A percentile compares a stretch with the other conserved stretches of the same genome.
Conservation (phyloP, 2,113 vertebrate genomes). For the Chaetops frenatus region DNA sequence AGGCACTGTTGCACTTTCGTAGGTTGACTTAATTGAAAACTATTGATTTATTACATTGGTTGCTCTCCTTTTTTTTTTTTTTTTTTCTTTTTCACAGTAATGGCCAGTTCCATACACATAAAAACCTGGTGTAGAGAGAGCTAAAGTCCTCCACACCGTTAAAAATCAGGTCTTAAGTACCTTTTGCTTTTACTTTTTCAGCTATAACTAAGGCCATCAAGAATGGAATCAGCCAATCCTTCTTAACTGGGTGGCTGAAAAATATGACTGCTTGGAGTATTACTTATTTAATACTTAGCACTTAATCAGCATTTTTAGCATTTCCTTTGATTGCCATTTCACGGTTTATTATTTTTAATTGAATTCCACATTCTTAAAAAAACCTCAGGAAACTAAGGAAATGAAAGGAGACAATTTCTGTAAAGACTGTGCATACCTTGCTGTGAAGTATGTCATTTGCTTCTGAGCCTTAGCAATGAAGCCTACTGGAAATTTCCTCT, state of each 20-base stretch:
- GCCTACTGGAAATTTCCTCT: not conserved
- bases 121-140: not conserved
- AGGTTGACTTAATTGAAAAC: not conserved
- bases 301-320: not conserved
- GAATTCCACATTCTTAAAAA: not conserved
- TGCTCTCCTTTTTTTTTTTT: not conserved
- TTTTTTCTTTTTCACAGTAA: not conserved
- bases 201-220: not conserved
- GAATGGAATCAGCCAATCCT: not conserved
- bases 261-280: not conserved
- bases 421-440: not conserved
- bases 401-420: not conserved
- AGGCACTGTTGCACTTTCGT: not conserved
- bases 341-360: not conserved
- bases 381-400: not conserved
- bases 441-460: not conserved
- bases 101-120: not conserved
- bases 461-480: not conserved
- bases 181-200: not conserved
- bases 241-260: not conserved
- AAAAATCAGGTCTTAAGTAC: not conserved
- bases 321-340: not conserved
- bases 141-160: not conserved
- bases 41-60: not conserved
- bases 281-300: not conserved